A percentile compares a stretch with the other conserved stretches of the same genome.
phyloP scores from a whole-genome alignment of 2,888 invertebrate species.

The Tetranychus truncatus region DNA sequence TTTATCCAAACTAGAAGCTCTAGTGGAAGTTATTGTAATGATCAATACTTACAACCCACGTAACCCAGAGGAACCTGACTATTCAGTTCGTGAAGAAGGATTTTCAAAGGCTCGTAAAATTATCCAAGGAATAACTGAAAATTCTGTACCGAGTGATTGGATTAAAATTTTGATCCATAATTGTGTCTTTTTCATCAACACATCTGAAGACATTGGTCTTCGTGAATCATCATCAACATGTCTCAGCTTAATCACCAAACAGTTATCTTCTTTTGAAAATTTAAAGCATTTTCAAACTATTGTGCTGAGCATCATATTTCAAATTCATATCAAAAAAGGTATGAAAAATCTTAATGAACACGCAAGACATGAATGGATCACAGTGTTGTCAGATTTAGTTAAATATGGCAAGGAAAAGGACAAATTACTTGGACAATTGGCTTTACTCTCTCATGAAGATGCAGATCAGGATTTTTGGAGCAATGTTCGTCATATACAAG shows the following conservation, averaged over 20 bases:
- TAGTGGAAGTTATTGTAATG: conserved; percentile 39
- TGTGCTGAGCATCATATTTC: conserved; percentile 19
- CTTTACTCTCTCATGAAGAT: conserved; percentile 41
- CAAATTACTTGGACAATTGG: conserved; percentile 26
- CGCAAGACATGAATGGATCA: conserved; percentile 53
- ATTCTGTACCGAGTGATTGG: conserved; percentile 43
- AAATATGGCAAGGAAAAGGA: conserved; percentile 27
- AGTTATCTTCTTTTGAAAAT: conserved; percentile 7
- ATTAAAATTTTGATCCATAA: conserved; percentile 52
- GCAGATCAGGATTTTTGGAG: conserved; percentile 82
- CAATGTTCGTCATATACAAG: conserved; percentile 57
- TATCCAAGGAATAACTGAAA: conserved; percentile 30
- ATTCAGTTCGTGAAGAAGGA: conserved; percentile 40
- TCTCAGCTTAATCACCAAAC: conserved; percentile 1
- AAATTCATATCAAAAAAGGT: conserved; percentile 47
- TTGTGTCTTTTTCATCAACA: conserved; percentile 54
- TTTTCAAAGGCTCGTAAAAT: conserved; percentile 48
- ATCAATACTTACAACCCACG: conserved; percentile 69
- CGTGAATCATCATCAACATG: conserved; percentile 48
- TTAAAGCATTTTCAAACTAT: conserved; percentile 16
- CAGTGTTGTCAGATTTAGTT: conserved; percentile 52
- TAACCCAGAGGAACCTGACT: conserved; percentile 87
- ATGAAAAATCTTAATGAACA: conserved; percentile 47
- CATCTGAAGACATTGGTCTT: conserved; percentile 54
- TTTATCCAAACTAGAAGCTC: conserved; percentile 30